Percentiles rank a stretch among this genome's conserved stretches.
These are phyloP conservation scores for Ailuropoda melanoleuca DNA, from an alignment of 2,113 vertebrate species.

Conservation along the genomic window DNA sequence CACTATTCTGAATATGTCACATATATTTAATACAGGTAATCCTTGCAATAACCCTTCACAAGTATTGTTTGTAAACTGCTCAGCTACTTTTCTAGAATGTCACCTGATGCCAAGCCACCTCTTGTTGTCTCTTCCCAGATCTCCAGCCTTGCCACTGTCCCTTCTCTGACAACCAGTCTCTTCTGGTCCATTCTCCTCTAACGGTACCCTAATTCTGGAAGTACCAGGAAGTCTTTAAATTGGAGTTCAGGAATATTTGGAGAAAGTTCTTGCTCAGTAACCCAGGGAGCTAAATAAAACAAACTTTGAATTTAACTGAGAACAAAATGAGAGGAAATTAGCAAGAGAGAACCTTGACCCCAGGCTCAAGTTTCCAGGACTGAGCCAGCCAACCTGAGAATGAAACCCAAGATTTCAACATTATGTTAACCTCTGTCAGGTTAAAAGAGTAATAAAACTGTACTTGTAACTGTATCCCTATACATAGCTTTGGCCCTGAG, in stretches of 20 bases:
- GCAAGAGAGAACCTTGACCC: background rate
- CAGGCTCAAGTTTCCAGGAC: background rate
- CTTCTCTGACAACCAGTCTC: background rate
- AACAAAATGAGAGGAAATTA: background rate
- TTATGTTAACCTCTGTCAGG: background rate
- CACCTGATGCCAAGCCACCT: background rate
- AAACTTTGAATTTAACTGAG: background rate
- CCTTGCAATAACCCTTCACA: background rate
- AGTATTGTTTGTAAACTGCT: background rate
- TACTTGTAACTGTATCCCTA: background rate
- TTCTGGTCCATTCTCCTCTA: background rate
- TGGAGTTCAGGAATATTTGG: background rate
- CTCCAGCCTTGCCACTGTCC: background rate
- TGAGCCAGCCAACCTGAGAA: background rate
- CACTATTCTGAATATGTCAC: background rate
- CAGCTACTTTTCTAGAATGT: background rate
- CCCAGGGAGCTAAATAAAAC: background rate
- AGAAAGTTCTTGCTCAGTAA: background rate
- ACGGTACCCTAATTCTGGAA: background rate
- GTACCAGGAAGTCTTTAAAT: background rate
- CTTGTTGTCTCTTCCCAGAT: background rate
- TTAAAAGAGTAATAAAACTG: background rate
- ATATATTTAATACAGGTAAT: background rate
- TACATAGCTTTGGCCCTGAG: background rate
- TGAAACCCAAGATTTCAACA: slow-evolving; percentile 2